A percentile compares a stretch with the other conserved stretches of the same genome.
phyloP scores from a whole-genome alignment of 2,113 vertebrate species.

The Atractosteus spatula region DNA sequence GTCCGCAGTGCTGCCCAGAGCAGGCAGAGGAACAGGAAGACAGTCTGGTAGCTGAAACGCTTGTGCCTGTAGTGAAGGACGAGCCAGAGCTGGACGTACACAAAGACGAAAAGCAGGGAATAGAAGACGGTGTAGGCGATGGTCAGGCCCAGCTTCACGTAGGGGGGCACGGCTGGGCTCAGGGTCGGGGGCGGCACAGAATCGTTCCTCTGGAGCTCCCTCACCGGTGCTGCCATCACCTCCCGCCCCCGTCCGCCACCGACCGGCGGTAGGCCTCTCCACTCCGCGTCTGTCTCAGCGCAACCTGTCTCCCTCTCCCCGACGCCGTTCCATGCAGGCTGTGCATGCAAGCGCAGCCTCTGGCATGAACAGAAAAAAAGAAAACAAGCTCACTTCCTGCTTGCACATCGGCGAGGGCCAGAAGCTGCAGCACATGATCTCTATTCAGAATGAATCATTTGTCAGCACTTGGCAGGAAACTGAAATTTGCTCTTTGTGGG shows the following conservation, averaged over 20 bases:
- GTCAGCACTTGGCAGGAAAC: slow-evolving; percentile 63
- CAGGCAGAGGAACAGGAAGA: slow-evolving; percentile 94
- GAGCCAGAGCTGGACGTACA: slow-evolving; percentile 93
- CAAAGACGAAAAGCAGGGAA: slow-evolving; percentile 86
- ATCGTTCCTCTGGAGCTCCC: slow-evolving; percentile 67
- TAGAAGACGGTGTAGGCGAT: slow-evolving; percentile 89
- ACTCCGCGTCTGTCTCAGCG: neutral
- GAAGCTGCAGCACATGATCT: slow-evolving; percentile 63
- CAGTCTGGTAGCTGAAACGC: slow-evolving; percentile 93
- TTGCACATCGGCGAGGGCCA: slow-evolving; percentile 61
- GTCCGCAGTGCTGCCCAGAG: slow-evolving; percentile 92
- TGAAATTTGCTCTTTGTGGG: neutral
- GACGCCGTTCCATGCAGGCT: slow-evolving; percentile 4
- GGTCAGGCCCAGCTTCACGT: slow-evolving; percentile 87
- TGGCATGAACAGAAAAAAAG: slow-evolving; percentile 43
- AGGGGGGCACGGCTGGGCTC: slow-evolving; percentile 82
- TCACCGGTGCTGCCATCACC: slow-evolving; percentile 58
- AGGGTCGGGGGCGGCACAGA: slow-evolving; percentile 78
- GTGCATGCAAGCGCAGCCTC: slow-evolving; percentile 26
- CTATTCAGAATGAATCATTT: slow-evolving; percentile 58
- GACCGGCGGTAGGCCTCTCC: neutral
- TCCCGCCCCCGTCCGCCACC: neutral
- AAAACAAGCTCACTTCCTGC: slow-evolving; percentile 81
- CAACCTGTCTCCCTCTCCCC: neutral
- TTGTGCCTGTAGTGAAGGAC: slow-evolving; percentile 91